Evolutionary conservation across 2,113 vertebrate species (phyloP).

Genomic region (Vireo altiloquus): DNA sequence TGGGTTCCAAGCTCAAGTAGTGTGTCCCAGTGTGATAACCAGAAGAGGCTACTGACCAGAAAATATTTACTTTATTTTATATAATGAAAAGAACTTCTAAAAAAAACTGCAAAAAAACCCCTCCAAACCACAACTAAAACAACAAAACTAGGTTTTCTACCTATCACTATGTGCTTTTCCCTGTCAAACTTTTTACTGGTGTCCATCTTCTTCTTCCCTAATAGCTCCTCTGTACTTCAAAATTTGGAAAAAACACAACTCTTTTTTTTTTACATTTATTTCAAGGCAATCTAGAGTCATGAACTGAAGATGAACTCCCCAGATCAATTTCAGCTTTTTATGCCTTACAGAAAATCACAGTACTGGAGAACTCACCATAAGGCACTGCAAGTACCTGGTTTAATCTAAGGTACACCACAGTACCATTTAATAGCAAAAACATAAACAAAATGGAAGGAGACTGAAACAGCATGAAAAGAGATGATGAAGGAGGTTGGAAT

Average conservation of each 20-base stretch:
- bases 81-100: background rate
- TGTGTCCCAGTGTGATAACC: background rate
- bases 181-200: background rate
- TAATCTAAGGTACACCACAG: background rate
- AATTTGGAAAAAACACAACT: background rate
- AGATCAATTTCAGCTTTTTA: background rate
- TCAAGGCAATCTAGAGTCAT: background rate
- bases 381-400: background rate
- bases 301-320: background rate
- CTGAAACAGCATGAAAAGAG: background rate
- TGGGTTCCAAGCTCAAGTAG: background rate
- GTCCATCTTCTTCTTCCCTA: background rate
- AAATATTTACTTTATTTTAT: background rate
- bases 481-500: background rate
- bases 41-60: background rate
- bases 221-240: background rate
- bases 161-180: background rate
- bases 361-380: background rate
- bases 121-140: background rate
- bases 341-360: background rate
- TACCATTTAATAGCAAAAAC: background rate
- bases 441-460: background rate
- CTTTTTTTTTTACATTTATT: background rate
- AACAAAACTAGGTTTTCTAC: background rate
- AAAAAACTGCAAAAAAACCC: background rate